A percentile compares a stretch with the other conserved stretches of the same genome.
Evolutionary conservation across 2,888 invertebrate genomes (phyloP).

Genomic region (Monoplex corrugatus): DNA sequence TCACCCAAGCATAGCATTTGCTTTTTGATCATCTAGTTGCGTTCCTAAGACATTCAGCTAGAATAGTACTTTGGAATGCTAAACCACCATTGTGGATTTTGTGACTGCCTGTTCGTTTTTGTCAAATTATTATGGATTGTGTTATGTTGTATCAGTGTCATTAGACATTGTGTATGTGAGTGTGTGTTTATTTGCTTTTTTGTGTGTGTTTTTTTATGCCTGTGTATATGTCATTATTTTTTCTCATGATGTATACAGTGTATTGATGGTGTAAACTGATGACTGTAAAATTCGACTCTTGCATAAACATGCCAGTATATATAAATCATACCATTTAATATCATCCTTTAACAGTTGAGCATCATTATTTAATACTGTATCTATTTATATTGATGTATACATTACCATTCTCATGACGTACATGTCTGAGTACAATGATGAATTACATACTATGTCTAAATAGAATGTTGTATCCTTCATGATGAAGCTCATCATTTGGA

Average conservation of each 20-base stretch:
- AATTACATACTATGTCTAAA: no score
- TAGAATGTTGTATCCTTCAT: no score
- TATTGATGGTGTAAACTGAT: background rate
- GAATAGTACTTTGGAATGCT: background rate
- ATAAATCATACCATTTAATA: background rate
- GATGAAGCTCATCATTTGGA: no score
- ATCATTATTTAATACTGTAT: background rate
- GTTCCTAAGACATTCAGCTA: background rate
- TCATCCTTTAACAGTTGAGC: background rate
- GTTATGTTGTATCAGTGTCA: background rate
- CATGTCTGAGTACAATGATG: no score
- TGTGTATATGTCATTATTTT: background rate
- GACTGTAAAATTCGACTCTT: background rate
- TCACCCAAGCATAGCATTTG: background rate
- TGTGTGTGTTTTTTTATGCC: background rate
- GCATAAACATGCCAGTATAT: background rate
- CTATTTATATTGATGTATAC: constrained; percentile 26
- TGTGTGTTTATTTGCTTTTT: no score
- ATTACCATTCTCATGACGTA: background rate
- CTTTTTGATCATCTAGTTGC: background rate
- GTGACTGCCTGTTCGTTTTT: background rate
- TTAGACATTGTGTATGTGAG: background rate
- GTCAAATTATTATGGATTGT: background rate
- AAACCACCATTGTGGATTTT: background rate
- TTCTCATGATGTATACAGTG: background rate